phyloP scores from a whole-genome alignment of 2,113 vertebrate genomes.

The Python bivittatus region DNA sequence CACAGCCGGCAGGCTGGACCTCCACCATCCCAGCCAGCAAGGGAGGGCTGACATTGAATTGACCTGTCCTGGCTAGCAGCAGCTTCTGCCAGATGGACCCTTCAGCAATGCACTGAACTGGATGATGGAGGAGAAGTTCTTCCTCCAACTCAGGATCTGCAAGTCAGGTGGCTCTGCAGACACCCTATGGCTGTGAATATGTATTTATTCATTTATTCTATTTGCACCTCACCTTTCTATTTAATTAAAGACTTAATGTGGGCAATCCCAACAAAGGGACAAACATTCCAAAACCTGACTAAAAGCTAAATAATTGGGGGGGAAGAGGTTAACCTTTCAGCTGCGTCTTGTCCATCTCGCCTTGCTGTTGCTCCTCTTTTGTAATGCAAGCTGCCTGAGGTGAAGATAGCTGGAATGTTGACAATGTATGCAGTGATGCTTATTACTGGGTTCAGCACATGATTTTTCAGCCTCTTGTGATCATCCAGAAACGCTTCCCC shows the following conservation, averaged over 20 bases:
- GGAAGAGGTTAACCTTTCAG: neutral
- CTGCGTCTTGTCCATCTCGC: neutral
- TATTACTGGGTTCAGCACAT: neutral
- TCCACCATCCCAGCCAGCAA: neutral
- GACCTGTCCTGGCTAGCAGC: neutral
- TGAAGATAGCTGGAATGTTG: neutral
- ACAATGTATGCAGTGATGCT: neutral
- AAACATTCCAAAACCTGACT: neutral
- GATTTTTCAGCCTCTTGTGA: neutral
- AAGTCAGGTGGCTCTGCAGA: neutral
- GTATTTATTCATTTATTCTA: neutral
- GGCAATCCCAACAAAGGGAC: neutral
- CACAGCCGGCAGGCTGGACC: neutral
- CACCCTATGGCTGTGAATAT: neutral
- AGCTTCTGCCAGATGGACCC: neutral
- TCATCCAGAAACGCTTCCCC: neutral
- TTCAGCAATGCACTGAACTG: neutral
- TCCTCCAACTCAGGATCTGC: neutral
- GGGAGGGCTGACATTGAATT: neutral
- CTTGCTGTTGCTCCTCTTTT: conserved; percentile 18
- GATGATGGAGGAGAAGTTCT: neutral
- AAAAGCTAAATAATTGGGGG: neutral
- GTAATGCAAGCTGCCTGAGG: neutral
- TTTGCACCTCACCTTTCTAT: neutral
- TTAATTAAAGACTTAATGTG: neutral